Percentiles rank a stretch among this genome's conserved stretches.
Evolutionary conservation across 2,888 invertebrate genomes (phyloP).

Genomic region (Leptopilina syphax): DNA sequence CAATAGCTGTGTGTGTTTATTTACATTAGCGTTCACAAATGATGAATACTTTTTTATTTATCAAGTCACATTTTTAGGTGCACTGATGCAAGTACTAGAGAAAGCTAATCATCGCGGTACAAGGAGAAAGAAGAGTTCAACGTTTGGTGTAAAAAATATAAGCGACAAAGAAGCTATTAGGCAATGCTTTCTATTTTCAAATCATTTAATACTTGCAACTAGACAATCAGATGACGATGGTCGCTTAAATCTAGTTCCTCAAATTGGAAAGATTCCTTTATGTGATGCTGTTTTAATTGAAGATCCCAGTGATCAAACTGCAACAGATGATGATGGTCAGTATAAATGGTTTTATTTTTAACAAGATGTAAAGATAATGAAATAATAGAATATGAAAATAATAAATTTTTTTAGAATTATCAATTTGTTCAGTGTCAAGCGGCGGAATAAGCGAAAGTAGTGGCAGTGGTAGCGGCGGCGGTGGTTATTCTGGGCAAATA

Average conservation of each 20-base stretch:
- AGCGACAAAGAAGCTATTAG: slow-evolving; percentile 85
- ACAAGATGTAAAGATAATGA: too few species aligned
- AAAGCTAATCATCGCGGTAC: slow-evolving; percentile 77
- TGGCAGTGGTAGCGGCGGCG: slow-evolving; percentile 65
- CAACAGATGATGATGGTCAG: slow-evolving; percentile 84
- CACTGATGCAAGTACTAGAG: slow-evolving; percentile 86
- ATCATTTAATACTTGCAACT: slow-evolving; percentile 91
- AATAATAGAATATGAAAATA: too few species aligned
- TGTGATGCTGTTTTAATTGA: slow-evolving; percentile 92
- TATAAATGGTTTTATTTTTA: neutral
- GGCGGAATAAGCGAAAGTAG: slow-evolving; percentile 78
- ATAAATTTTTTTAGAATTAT: slow-evolving; percentile 74
- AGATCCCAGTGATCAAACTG: slow-evolving; percentile 85
- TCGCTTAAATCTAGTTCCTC: slow-evolving; percentile 90
- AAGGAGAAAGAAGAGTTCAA: slow-evolving; percentile 79
- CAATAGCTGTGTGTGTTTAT: too few species aligned
- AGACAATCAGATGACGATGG: slow-evolving; percentile 86
- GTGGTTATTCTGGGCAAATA: slow-evolving; percentile 69
- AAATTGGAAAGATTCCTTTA: slow-evolving; percentile 88
- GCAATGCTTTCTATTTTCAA: slow-evolving; percentile 94
- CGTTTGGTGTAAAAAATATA: slow-evolving; percentile 78
- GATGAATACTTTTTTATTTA: too few species aligned
- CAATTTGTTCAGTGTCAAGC: slow-evolving; percentile 79
- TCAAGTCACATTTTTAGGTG: slow-evolving; percentile 78
- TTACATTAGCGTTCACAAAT: too few species aligned